Base-by-base conservation (phyloP, 1,140 invertebrate genomes). In the Diprion similis region DNA sequence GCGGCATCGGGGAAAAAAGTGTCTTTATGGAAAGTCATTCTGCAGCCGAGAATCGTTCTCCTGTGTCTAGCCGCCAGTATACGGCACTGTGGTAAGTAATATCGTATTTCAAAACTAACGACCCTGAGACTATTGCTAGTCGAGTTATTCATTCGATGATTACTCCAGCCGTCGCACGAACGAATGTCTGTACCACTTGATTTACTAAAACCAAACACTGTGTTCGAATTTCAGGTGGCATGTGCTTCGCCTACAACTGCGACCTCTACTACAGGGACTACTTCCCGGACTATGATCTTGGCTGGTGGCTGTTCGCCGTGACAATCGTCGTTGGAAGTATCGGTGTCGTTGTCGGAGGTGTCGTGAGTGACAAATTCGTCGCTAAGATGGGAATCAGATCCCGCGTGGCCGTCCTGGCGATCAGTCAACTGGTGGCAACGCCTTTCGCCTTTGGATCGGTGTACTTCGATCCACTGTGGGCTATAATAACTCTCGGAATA, bases 401-500 rank as follows among this genome's bases (percentile, higher is more conserved):
- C 0, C 89, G 97, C 78, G 94, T 97, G 6, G 91, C 94, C 71
- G 93, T 97, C 3, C 88, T 98, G 46, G 94, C 95, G 3, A 85
- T 94, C 4, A 97, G 95, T 80, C 94, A 98, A 89, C 84, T 97
- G 68, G 90, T 97, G 59, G 93, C 96, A 8, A 97, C 96, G 7
- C 92, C 97, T 1, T 95, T 95, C 75, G 95, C 96, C 11, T 96
- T 97, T 81, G 95, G 96, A 11, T 96, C 96, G 7, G 92, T 98
- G 1, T 94, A 94, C 78, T 94, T 96, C 79, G 90, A 91, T 64
- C 95, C 96, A 1, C 89, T 95, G 0, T 93, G 93, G 89, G 95
- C 95, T 10, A 96, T 97, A 91, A 93, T 96, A 69, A 95, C 94
- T 0, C 89, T 96, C 8, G 94, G 94, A 10, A 90, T 95, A 75